Evolutionary conservation across 2,888 invertebrate species (phyloP).

Genomic region (Agapostemon virescens): DNA sequence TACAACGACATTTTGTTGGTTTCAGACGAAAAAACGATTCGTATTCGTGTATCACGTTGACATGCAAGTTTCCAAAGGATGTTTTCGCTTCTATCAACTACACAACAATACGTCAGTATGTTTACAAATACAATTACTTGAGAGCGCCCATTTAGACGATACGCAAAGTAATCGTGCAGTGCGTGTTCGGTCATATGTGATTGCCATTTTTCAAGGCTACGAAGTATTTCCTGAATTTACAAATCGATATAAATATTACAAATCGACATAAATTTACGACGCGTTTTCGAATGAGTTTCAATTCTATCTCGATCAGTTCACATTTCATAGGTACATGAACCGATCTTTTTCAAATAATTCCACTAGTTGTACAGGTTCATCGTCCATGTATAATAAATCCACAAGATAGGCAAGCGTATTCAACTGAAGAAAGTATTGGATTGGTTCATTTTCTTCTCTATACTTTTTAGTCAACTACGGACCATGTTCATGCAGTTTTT

Average conservation of each 20-base stretch:
- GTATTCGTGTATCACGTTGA: not conserved
- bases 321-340: not conserved
- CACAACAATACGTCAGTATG: conserved; percentile 43
- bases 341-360: not conserved
- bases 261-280: not conserved
- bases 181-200: not conserved
- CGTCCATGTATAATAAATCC: not conserved
- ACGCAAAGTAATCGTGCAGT: not conserved
- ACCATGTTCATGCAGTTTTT: too few species aligned
- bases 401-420: not conserved
- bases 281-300: not conserved
- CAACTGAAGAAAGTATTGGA: not conserved
- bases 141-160: conserved; percentile 35
- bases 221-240: not conserved
- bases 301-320: not conserved
- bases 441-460: not conserved
- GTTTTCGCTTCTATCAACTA: conserved; percentile 37
- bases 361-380: not conserved
- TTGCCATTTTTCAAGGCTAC: not conserved
- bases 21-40: not conserved
- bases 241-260: not conserved
- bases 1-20: not conserved
- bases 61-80: not conserved
- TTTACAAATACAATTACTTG: conserved; percentile 28
- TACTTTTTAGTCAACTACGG: not conserved